Base-by-base conservation (phyloP, 1,140 invertebrate genomes). In the Saccostrea glomerata region DNA sequence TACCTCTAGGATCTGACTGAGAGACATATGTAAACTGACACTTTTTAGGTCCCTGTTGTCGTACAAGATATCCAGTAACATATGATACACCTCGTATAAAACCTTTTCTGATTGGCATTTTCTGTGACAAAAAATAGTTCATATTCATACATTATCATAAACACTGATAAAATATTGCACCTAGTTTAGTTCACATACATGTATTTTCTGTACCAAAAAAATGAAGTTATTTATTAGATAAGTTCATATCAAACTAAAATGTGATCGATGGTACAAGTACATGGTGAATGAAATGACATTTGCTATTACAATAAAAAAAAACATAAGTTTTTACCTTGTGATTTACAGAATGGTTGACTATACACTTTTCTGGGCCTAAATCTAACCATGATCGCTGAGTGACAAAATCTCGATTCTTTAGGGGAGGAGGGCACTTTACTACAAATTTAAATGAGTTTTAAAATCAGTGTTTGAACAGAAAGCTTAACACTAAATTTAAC, bases 361-460 rank as follows among this genome's bases (percentile, higher is more conserved):
- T 98, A 93, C 97, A 96, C 95, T 98, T 97, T 94, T 98, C 98
- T 90, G 95, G 93, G 56, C 97, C 97, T 55, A 97, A 97, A 94
- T 98, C 97, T 82, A 98, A 95, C 98, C 98, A 98, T 15, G 98
- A 98, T 91, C 98, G 95, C 95, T 98, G 97, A 86, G 98, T 96
- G 40, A 98, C 97, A 95, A 98, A 98, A 95, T 98, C 98, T 90
- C 98, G 96, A 94, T 98, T 98, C 95, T 97, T 97, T 92, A 98
- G 96, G 20, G 98, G 98, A 36, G 97, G 96, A 54, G 98, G 97
- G 92, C 97, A 98, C 84, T 97, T 97, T 96, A 98, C 98, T 98
- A 94, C 20, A 93, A 63, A 85, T 89, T 90, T 55, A 17, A 60
- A 82, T 9, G 0, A 47, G 73, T 82, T 4, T 47, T 23, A 82